A percentile compares a stretch with the other conserved stretches of the same genome.
phyloP scores from a whole-genome alignment of 2,797 vertebrate genomes.

The Scolopax bukidnonensis region DNA sequence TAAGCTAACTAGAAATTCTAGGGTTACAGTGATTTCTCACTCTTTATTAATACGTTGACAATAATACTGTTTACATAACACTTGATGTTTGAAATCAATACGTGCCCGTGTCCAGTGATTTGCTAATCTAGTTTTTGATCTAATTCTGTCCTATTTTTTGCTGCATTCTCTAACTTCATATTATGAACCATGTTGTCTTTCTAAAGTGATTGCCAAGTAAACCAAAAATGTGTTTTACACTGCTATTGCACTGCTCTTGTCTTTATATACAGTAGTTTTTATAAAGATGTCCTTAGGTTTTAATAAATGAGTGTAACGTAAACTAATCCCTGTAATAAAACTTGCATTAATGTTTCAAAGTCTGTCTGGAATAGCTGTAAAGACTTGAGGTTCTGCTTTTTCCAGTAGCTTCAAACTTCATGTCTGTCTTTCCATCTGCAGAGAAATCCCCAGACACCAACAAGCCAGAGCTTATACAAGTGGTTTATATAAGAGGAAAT shows the following conservation, averaged over 20 bases:
- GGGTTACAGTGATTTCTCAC: constrained; percentile 45
- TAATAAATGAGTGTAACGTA: constrained; percentile 75
- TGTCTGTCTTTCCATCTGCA: neutral
- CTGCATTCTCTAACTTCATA: constrained; percentile 9
- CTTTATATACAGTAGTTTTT: constrained; percentile 78
- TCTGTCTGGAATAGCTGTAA: neutral
- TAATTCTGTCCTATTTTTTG: constrained; percentile 23
- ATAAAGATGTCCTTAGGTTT: constrained; percentile 77
- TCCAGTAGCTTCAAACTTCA: neutral
- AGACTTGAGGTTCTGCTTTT: neutral
- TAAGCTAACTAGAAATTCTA: constrained; percentile 58
- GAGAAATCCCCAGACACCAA: neutral
- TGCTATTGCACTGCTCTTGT: constrained; percentile 70
- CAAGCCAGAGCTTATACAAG: neutral
- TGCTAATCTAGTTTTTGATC: constrained; percentile 50
- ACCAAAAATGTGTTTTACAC: constrained; percentile 73
- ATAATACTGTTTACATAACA: constrained; percentile 43
- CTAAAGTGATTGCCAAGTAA: constrained; percentile 64
- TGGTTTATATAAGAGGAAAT: neutral
- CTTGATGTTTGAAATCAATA: constrained; percentile 24
- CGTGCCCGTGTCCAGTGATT: constrained; percentile 38
- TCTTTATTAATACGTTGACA: constrained; percentile 8
- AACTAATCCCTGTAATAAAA: constrained; percentile 15
- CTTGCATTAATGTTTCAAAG: constrained; percentile 12
- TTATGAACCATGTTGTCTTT: constrained; percentile 29